Evolutionary conservation across 1,140 invertebrate species (phyloP), one percentile per base, ranked within the genome.

Genomic region (Ylistrum balloti): DNA sequence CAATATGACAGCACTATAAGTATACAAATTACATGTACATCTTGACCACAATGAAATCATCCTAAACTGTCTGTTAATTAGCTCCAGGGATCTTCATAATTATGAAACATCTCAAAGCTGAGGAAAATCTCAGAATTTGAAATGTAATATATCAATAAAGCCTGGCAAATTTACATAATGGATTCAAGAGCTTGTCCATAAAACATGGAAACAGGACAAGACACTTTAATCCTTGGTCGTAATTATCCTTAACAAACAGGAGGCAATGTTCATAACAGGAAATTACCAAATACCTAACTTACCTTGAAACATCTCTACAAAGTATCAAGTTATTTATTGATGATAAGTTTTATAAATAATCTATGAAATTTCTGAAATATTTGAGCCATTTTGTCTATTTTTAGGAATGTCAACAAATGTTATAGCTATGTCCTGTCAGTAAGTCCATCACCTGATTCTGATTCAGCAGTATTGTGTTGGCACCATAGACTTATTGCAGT

Each of bases 261-360:
- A 74, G 20, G 41, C 13, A 13, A 38, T 7, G 35, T 38, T 7
- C 13, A 38, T 38, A 38, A 38, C 35, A 38, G 35, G 5, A n/a
- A n/a, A n/a, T n/a, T n/a, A n/a, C n/a, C n/a, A n/a, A n/a, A 56
- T 56, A 56, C 56, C 22, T 28, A 11, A 74, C 56, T 74, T 74
- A 74, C 56, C 56, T n/a, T 74, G 56, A 28, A 74, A 74, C 28
- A 74, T 74, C n/a, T 74, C 56, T 74, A 74, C 56, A 74, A 74
- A 74, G n/a, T 74, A 74, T 74, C n/a, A 74, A 45, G 20, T 45
- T 45, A 5, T 38, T 7, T 38, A 7, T 38, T n/a, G n/a, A n/a
- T n/a, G n/a, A n/a, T n/a, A n/a, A n/a, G n/a, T n/a, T n/a, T n/a
- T n/a, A n/a, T n/a, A n/a, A n/a, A n/a, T n/a, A n/a, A n/a, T n/a